Evolutionary conservation across 1,140 invertebrate genomes (phyloP).

Genomic region (Telenomus remus): DNA sequence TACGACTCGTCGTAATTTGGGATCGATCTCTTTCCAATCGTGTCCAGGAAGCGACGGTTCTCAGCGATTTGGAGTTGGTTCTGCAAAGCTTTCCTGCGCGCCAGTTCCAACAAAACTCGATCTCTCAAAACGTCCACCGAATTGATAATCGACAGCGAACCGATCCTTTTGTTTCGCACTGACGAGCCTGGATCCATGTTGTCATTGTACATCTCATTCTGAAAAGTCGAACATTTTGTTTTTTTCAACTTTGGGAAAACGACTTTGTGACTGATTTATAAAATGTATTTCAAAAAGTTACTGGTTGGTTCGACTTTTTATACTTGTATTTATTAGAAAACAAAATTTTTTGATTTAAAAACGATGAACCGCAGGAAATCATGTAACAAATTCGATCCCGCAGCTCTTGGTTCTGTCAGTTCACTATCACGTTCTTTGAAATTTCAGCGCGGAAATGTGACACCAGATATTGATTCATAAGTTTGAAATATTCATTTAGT

Average conservation of each 20-base stretch:
- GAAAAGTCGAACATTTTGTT: too few relatives aligned
- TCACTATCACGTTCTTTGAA: background rate
- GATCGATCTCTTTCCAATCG: constrained; percentile 69
- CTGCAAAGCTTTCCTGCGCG: constrained; percentile 75
- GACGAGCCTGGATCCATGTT: constrained; percentile 29
- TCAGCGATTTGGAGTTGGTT: constrained; percentile 73
- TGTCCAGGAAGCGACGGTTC: constrained; percentile 66
- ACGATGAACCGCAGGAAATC: too few relatives aligned
- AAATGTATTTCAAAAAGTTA: too few relatives aligned
- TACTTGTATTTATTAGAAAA: too few relatives aligned
- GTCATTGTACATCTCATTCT: constrained; percentile 54
- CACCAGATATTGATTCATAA: too few relatives aligned
- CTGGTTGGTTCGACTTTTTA: too few relatives aligned
- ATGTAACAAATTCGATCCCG: too few relatives aligned
- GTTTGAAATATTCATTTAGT: too few relatives aligned
- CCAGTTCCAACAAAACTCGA: constrained; percentile 76
- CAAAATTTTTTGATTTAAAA: too few relatives aligned
- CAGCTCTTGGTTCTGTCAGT: too few relatives aligned
- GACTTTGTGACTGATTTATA: too few relatives aligned
- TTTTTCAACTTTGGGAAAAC: too few relatives aligned
- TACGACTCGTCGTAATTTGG: constrained; percentile 43
- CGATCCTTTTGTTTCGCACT: constrained; percentile 65
- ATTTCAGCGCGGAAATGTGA: background rate
- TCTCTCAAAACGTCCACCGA: constrained; percentile 78
- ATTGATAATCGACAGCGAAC: constrained; percentile 78